Base-by-base conservation (phyloP, 1,140 invertebrate genomes). In the Sinella curviseta region DNA sequence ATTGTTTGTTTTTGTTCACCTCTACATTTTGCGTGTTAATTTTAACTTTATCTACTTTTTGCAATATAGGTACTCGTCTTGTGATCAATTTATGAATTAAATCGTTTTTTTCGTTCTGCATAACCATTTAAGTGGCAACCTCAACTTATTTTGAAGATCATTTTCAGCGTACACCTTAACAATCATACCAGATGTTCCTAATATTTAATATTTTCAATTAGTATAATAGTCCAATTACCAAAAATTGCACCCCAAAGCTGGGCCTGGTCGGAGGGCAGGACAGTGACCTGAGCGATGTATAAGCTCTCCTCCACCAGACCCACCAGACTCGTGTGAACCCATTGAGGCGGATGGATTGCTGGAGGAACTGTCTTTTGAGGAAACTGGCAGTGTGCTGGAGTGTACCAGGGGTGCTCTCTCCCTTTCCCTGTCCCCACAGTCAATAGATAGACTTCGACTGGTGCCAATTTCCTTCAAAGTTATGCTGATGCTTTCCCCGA, bases 201-300 rank as follows among this genome's bases (percentile, higher is more conserved):
- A n/a, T n/a, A n/a, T n/a, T n/a, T n/a, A n/a, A n/a, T n/a, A n/a
- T n/a, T n/a, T n/a, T n/a, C n/a, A n/a, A n/a, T n/a, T n/a, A n/a
- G n/a, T n/a, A n/a, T n/a, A n/a, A n/a, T n/a, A n/a, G n/a, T n/a
- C n/a, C n/a, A n/a, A n/a, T n/a, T n/a, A n/a, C n/a, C n/a, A 75
- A 48, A 75, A 75, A 87, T 94, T 94, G 86, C 93, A 95, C 57
- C 93, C 93, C 73, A 95, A 86, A 1, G 94, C 93, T 17, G 94
- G 93, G 0, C 94, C 94, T 12, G 91, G 90, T 57, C 94, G 89
- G 28, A 94, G 90, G 0, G 92, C 92, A 33, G 93, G 94, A 86
- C 93, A 94, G 86, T 95, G 94, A 82, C 90, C 89, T 2, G 87
- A 85, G 48, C 89, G 85, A 28, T 86, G 85, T 74, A 85, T 84